Evolutionary conservation across 2,888 invertebrate genomes (phyloP).

Genomic region (Drosophila kanekoi): DNA sequence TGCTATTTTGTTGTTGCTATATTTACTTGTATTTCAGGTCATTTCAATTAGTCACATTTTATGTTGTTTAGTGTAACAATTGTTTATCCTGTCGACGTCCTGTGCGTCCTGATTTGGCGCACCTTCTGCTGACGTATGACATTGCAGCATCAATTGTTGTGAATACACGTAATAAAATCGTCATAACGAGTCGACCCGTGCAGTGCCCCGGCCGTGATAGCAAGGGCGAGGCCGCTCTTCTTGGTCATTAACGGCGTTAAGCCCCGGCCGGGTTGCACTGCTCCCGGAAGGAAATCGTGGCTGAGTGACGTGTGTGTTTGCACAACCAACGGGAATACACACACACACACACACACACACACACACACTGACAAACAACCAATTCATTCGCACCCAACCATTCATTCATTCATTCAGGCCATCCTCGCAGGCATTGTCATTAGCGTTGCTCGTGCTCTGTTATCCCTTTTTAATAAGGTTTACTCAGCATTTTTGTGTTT

Average conservation of each 20-base stretch:
- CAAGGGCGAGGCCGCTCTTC: slow-evolving; percentile 55
- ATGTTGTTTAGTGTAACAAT: slow-evolving; percentile 39
- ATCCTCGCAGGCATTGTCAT: slow-evolving; percentile 70
- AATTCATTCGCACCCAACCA: slow-evolving; percentile 32
- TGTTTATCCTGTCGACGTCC: slow-evolving; percentile 33
- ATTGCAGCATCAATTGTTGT: slow-evolving; percentile 78
- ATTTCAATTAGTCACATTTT: background rate
- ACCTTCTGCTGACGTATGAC: slow-evolving; percentile 80
- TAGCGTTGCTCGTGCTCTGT: slow-evolving; percentile 73
- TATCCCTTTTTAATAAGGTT: slow-evolving; percentile 81
- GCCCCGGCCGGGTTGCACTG: slow-evolving; percentile 38
- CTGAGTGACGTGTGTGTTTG: slow-evolving; percentile 80
- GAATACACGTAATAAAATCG: slow-evolving; percentile 72
- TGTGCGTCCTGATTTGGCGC: slow-evolving; percentile 62
- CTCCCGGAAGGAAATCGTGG: slow-evolving; percentile 76
- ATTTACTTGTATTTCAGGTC: background rate
- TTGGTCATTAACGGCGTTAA: slow-evolving; percentile 79
- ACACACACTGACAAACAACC: slow-evolving; percentile 6
- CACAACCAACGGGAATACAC: slow-evolving; percentile 42
- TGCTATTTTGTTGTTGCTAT: background rate
- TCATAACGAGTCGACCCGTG: slow-evolving; percentile 49
- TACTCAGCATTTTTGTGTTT: slow-evolving; percentile 75
- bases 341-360: slow-evolving; percentile 20
- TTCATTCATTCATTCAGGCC: slow-evolving; percentile 22
- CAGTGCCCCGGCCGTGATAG: slow-evolving; percentile 18